Base-by-base conservation (phyloP, 1,140 invertebrate species). In the Arctopsyche grandis region DNA sequence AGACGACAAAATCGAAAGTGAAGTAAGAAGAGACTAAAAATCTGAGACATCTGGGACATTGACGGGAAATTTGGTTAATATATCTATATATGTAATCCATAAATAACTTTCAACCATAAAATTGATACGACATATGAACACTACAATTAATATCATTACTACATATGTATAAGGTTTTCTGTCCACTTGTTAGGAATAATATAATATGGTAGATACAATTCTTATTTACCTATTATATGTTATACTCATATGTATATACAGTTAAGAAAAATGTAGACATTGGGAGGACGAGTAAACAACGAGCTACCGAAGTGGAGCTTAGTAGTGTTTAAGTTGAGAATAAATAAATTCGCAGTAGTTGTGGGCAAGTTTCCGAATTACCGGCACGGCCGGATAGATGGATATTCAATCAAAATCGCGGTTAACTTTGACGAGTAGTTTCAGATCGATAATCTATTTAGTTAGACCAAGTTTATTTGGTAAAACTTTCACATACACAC, bases 351-450 rank as follows among this genome's bases (percentile, higher is more conserved):
- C 16, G 12, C 10, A 16, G 48, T 52, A 52, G 12, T 52, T 52
- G 10, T 52, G 48, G 48, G 3, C 29, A 52, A 52, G 48, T 52
- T 52, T 52, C 3, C 48, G 48, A 52, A 52, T 52, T 38, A 38
- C 29, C 29, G 29, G 29, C 29, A 38, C 29, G 1, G 29, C 29
- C 29, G 48, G 48, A 38, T 38, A 52, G 48, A 52, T 52, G 21
- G 63, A 66, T 66, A 66, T 66, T 66, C 63, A 66, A 66, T 66
- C 63, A 66, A 66, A 66, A 66, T 66, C 63, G 63, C 21, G 63
- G 63, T 66, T 66, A 66, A 66, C 63, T 66, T 38, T 66, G 63
- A 66, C 24, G 21, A 66, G 63, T 66, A 66, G 63, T 66, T 66
- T 66, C 21, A 22, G 63, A 66, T 66, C 63, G 63, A 66, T 66